These are phyloP conservation scores for Phalacrocorax pelagicus DNA, from an alignment of 2,113 vertebrate genomes.

Conservation along the genomic window DNA sequence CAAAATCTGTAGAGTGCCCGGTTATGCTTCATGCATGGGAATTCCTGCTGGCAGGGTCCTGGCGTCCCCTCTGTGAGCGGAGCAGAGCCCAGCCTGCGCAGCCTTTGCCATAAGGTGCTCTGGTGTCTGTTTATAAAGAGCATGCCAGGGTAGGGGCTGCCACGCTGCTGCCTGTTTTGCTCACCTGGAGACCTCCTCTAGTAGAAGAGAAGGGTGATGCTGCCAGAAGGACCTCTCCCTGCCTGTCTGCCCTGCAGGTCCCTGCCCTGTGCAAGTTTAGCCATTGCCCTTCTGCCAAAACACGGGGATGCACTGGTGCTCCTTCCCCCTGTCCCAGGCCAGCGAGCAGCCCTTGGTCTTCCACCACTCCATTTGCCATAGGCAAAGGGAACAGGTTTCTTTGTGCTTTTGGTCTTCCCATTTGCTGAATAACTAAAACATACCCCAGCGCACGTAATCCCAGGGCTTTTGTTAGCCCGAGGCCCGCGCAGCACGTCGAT, in stretches of 20 bases:
- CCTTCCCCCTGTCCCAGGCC: not conserved
- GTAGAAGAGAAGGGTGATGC: not conserved
- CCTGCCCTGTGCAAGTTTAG: not conserved
- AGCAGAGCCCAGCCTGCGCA: not conserved
- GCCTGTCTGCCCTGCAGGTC: not conserved
- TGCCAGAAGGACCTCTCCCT: not conserved
- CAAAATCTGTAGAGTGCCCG: rapidly evolving
- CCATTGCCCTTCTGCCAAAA: not conserved
- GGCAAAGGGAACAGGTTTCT: not conserved
- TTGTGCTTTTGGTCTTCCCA: not conserved
- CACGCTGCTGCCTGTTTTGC: rapidly evolving
- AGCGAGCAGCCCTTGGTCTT: not conserved
- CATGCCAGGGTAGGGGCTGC: not conserved
- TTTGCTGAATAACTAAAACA: rapidly evolving
- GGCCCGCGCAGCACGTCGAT: rapidly evolving
- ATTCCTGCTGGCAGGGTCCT: not conserved
- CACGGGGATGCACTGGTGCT: rapidly evolving
- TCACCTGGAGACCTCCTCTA: not conserved
- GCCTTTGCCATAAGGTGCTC: not conserved
- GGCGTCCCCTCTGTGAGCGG: not conserved
- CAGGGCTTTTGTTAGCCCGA: rapidly evolving
- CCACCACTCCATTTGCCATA: rapidly evolving
- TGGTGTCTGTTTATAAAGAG: not conserved
- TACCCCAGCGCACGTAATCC: rapidly evolving
- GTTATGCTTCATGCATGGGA: rapidly evolving